These are phyloP conservation scores for Gortyna flavago DNA, from an alignment of 2,888 invertebrate genomes.

Conservation along the genomic window DNA sequence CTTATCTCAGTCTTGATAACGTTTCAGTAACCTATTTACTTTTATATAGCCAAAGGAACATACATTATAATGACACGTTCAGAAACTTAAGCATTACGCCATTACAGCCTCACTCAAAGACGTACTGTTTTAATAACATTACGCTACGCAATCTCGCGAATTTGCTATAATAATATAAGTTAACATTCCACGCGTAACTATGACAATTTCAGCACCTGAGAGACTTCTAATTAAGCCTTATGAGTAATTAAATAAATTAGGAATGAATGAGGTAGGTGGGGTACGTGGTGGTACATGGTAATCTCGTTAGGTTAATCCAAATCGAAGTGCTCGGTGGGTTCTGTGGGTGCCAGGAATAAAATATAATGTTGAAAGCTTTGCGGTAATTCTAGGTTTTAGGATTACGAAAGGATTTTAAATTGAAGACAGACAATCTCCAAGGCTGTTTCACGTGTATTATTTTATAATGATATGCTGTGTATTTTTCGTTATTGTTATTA, in stretches of 20 bases:
- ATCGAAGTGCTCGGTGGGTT: conserved; percentile 24
- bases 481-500: neutral
- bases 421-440: neutral
- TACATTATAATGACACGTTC: conserved; percentile 3
- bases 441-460: neutral
- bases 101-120: conserved; percentile 29
- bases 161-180: conserved; percentile 52
- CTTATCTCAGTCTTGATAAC: neutral
- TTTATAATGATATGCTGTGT: neutral
- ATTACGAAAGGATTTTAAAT: conserved; percentile 15
- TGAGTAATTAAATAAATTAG: conserved; percentile 56
- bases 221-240: conserved; percentile 46
- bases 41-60: neutral
- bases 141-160: conserved; percentile 55
- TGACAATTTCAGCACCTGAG: conserved; percentile 29
- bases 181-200: conserved; percentile 18
- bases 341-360: conserved; percentile 17
- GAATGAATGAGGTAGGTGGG: conserved; percentile 34
- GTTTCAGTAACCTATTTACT: neutral
- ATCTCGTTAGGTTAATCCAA: conserved; percentile 48
- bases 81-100: conserved; percentile 14
- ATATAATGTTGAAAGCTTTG: conserved; percentile 33
- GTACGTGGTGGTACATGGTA: conserved; percentile 42
- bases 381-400: conserved; percentile 1
- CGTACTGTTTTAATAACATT: conserved; percentile 63